phyloP scores from a whole-genome alignment of 2,888 invertebrate genomes.

The Hydroisotoma schaefferi region DNA sequence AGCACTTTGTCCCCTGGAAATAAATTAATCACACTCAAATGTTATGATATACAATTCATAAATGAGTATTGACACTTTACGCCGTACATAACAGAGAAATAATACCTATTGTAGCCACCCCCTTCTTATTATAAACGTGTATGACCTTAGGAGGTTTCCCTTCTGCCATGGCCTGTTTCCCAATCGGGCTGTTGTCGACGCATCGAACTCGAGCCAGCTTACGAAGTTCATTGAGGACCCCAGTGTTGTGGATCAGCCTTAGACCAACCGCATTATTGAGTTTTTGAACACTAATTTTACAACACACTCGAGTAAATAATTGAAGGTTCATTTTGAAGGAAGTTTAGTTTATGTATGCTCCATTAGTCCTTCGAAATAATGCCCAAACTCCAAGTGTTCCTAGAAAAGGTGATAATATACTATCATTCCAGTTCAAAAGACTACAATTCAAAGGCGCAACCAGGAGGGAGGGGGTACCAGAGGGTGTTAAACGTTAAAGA shows the following conservation, averaged over 20 bases:
- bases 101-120: conserved; percentile 62
- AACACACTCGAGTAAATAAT: too few species aligned
- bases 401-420: too few species aligned
- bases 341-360: too few species aligned
- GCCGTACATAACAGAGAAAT: not conserved
- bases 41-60: not conserved
- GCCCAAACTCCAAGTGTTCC: too few species aligned
- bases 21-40: conserved; percentile 8
- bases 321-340: too few species aligned
- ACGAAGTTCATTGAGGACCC: conserved; percentile 20
- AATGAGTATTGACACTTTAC: not conserved
- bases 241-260: conserved; percentile 22
- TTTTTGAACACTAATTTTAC: too few species aligned
- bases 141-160: conserved; percentile 91
- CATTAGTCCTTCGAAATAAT: too few species aligned
- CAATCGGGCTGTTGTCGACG: conserved; percentile 95
- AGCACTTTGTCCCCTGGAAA: conserved; percentile 85
- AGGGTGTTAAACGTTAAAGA: too few species aligned
- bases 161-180: conserved; percentile 89
- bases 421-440: too few species aligned
- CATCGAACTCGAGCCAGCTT: conserved; percentile 76
- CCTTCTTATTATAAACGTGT: conserved; percentile 81
- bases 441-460: too few species aligned
- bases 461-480: too few species aligned
- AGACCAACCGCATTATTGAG: too few species aligned